Base-by-base conservation (phyloP, 1,140 invertebrate genomes). In the Cecropterus lyciades region DNA sequence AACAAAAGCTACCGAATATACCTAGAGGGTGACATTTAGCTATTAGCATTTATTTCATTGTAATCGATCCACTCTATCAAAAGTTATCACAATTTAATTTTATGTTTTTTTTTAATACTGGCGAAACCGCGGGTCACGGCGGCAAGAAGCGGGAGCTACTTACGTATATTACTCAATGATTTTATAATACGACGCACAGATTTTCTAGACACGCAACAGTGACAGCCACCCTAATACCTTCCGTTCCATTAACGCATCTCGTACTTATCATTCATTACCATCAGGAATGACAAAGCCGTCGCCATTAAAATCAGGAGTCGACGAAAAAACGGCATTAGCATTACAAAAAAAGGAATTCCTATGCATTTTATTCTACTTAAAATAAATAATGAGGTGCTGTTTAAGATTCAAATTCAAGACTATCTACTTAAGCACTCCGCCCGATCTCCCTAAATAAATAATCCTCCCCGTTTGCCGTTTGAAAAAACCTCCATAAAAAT, bases 381-480 rank as follows among this genome's bases (percentile, higher is more conserved):
- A 82, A 85, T 87, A 86, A 85, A 85, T 82, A 88, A 88, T 85
- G 79, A 74, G 65, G 63, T 63, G 59, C 75, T 80, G 80, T 80
- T 63, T 84, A 85, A 79, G 80, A 84, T 85, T 84, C 73, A 84
- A 86, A 86, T 87, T 83, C 79, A 69, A 70, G 71, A 77, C 73
- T 77, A 86, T 82, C 79, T 78, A 57, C 75, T 79, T 81, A 84
- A 80, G 73, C 67, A 59, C 65, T 65, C 68, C 69, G 40, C 77
- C 72, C 72, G 69, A 74, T 71, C 73, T 70, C 57, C 78, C 72
- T 85, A 81, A 80, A 80, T 81, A 84, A 85, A 83, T 79, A 87
- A 85, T 66, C 75, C 30, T 55, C 33, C 70, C 43, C 59, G 53
- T 15, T 45, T 37, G 40, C 15, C 51, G 56, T 64, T 59, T 60